These are phyloP conservation scores for Oncorhynchus nerka DNA, from an alignment of 2,113 vertebrate species.

Conservation along the genomic window DNA sequence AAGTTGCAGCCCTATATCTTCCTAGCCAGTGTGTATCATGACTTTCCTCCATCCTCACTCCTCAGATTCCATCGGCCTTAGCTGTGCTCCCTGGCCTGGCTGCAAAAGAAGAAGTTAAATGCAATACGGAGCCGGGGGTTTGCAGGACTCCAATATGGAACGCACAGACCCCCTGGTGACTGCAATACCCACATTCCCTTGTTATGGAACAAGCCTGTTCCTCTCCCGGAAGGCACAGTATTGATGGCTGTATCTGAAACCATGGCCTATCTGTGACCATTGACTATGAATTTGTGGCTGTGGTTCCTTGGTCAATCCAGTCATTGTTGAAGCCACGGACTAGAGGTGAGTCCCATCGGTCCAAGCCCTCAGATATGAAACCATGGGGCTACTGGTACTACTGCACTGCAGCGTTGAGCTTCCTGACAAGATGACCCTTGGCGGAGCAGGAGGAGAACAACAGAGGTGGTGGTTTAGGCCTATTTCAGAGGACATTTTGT, in stretches of 20 bases:
- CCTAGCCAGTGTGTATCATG: not conserved
- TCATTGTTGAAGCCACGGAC: not conserved
- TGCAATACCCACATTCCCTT: no score
- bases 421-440: not conserved
- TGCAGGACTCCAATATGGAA: not conserved
- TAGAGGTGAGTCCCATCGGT: slow-evolving; percentile 10
- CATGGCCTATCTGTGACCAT: not conserved
- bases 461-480: no score
- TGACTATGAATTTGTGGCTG: slow-evolving; percentile 2
- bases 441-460: not conserved
- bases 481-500: not conserved
- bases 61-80: slow-evolving; percentile 92
- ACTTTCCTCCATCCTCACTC: slow-evolving; percentile 6
- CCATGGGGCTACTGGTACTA: slow-evolving; percentile 10
- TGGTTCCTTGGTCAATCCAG: slow-evolving; percentile 1
- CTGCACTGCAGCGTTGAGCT: not conserved
- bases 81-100: slow-evolving; percentile 13
- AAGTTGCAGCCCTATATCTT: not conserved
- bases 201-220: not conserved
- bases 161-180: not conserved
- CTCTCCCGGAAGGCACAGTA: not conserved
- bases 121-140: not conserved
- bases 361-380: not conserved
- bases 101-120: slow-evolving; percentile 18
- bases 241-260: not conserved